Base-by-base conservation (phyloP, 2,113 vertebrate genomes). In the Cololabis saira region DNA sequence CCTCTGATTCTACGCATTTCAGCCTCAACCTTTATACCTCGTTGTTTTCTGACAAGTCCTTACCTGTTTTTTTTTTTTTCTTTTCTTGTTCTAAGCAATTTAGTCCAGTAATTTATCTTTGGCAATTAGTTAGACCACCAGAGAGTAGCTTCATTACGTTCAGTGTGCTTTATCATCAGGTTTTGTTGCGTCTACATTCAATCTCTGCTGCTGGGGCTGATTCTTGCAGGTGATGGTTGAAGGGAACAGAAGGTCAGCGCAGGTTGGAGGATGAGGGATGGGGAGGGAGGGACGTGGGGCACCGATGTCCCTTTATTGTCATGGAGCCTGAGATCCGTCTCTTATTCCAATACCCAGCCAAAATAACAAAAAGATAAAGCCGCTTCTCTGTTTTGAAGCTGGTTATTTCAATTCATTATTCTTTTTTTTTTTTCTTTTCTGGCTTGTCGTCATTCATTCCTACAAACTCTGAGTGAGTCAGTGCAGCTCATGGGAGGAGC, bases 111-210 rank as follows among this genome's bases (percentile, higher is more conserved):
- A 63, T 84, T 76, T 75, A 68, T 71, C 61, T 72, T 58, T 21
- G 42, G 51, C 81, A 70, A 86, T 80, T 83, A 82, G 47, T 72
- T 69, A 62, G 55, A 57, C 62, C 72, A 68, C 67, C 10, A 0
- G 62, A 60, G 64, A 76, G 62, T 52, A 19, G 55, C 61, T 80
- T 73, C 75, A 70, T 78, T 71, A 72, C 69, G 47, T 27, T 16
- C 66, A 64, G 58, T 64, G 76, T 68, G 80, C 75, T 61, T 77
- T 48, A 69, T 80, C 74, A 75, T 86, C 61, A 58, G 50, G 70
- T 79, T 54, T 50, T 22, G 19, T 4, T 27, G 47, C 45, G 48
- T 43, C 49, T 48, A 30, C 47, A 61, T 55, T 16, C 42, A 41
- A 40, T 62, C 63, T 70, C 43, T 77, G 33, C 33, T 9, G 33